Evolutionary conservation across 2,113 vertebrate species (phyloP).

Genomic region (Siphamia tubifer): DNA sequence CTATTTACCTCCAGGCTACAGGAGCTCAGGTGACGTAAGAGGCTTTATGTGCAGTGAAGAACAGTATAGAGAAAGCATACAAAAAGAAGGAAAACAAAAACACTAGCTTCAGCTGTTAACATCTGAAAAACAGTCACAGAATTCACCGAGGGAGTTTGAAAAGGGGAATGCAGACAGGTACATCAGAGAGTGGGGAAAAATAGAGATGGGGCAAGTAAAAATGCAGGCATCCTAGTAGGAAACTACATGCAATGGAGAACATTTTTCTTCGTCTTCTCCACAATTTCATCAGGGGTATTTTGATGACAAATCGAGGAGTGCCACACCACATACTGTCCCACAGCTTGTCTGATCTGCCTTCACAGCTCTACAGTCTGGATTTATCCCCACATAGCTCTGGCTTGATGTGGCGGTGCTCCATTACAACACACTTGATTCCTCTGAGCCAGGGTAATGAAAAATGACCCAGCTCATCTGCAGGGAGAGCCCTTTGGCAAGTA

Average conservation of each 20-base stretch:
- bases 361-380: conserved; percentile 26
- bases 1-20: neutral
- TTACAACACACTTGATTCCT: conserved; percentile 60
- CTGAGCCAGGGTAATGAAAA: conserved; percentile 69
- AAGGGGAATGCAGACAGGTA: conserved; percentile 4
- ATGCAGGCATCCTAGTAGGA: neutral
- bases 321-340: conserved; percentile 5
- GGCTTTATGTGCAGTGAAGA: neutral
- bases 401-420: conserved; percentile 53
- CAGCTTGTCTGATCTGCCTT: conserved; percentile 14
- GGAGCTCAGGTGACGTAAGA: conserved; percentile 27
- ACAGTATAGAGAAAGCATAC: neutral
- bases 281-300: conserved; percentile 11
- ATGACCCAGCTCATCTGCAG: conserved; percentile 71
- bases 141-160: neutral
- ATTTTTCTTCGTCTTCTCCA: neutral
- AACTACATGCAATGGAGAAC: conserved; percentile 1
- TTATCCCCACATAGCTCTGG: conserved; percentile 55
- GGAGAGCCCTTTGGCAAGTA: conserved; percentile 69
- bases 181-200: neutral
- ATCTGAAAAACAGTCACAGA: neutral
- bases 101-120: neutral
- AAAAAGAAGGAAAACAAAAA: conserved; percentile 4
- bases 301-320: conserved; percentile 30
- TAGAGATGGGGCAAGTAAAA: neutral